Evolutionary conservation across 1,140 invertebrate species (phyloP).

Genomic region (Sitobion miscanthi): DNA sequence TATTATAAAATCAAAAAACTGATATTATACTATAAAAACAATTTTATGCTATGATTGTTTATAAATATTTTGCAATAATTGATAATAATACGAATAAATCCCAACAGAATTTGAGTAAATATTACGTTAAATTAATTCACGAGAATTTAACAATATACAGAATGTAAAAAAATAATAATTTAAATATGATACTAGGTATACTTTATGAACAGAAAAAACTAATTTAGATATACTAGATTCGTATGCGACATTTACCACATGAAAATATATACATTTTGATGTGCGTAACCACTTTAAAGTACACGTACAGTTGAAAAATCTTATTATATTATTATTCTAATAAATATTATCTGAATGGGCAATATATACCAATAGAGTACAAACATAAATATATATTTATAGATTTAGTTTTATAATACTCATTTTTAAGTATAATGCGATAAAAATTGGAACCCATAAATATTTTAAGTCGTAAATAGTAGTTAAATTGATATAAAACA

Average conservation of each 20-base stretch:
- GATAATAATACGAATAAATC: background rate
- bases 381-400: background rate
- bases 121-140: background rate
- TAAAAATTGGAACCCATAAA: background rate
- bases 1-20: background rate
- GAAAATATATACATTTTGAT: background rate
- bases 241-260: background rate
- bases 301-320: background rate
- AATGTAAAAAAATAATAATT: background rate
- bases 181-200: background rate
- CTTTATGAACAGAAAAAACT: background rate
- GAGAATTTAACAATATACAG: background rate
- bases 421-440: background rate
- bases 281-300: background rate
- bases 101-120: background rate
- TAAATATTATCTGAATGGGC: background rate
- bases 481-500: background rate
- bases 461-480: background rate
- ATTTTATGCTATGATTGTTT: background rate
- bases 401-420: slow-evolving; percentile 9
- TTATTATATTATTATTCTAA: background rate
- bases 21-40: too few species aligned
- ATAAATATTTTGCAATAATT: background rate
- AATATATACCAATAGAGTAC: background rate
- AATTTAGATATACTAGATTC: background rate